Percentiles rank a stretch among this genome's conserved stretches.
phyloP scores from a whole-genome alignment of 2,113 vertebrate species.

The Ctenodactylus gundi region DNA sequence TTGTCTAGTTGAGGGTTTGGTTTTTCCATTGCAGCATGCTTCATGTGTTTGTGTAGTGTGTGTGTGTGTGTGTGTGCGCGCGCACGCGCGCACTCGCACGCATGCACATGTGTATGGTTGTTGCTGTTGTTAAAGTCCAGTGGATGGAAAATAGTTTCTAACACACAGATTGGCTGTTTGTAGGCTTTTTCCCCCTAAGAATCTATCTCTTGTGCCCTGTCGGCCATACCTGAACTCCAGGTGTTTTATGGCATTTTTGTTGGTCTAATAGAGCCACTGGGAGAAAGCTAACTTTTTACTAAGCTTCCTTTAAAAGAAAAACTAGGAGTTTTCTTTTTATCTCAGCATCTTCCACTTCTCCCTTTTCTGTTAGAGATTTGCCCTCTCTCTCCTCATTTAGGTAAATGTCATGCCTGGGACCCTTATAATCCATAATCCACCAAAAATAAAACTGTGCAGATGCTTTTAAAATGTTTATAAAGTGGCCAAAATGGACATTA shows the following conservation, averaged over 20 bases:
- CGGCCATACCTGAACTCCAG: background rate
- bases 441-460: slow-evolving; percentile 60
- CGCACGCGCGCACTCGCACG: fast-evolving
- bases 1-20: background rate
- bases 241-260: background rate
- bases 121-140: background rate
- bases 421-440: slow-evolving; percentile 30
- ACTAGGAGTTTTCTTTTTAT: background rate
- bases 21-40: background rate
- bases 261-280: background rate
- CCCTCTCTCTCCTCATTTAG: background rate
- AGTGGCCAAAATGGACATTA: slow-evolving; percentile 18
- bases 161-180: slow-evolving; percentile 40
- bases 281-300: slow-evolving; percentile 35
- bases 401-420: slow-evolving; percentile 4
- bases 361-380: background rate
- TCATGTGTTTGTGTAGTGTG: background rate
- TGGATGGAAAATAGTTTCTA: background rate
- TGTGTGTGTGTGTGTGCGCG: fast-evolving
- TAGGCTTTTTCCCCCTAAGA: background rate
- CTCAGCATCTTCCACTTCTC: background rate
- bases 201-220: background rate
- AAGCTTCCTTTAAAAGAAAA: slow-evolving; percentile 7
- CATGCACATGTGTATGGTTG: too few species aligned
- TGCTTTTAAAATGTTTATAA: slow-evolving; percentile 39